phyloP scores from a whole-genome alignment of 2,113 vertebrate species.

The Microtus pennsylvanicus region DNA sequence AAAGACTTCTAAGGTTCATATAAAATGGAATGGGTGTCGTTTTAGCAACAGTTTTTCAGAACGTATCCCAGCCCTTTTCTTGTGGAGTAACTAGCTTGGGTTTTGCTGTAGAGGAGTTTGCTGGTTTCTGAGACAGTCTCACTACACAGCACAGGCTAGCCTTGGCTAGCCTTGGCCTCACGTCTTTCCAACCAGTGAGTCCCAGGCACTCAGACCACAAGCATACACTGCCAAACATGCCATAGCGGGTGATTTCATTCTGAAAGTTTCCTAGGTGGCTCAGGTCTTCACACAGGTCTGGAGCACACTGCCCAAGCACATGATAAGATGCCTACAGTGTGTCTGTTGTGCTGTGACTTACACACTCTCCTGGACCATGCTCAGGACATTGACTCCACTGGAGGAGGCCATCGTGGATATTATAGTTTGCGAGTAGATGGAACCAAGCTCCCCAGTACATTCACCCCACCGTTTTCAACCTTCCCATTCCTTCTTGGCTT shows the following conservation, averaged over 20 bases:
- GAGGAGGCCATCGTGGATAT: not conserved
- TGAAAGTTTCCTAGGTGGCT: not conserved
- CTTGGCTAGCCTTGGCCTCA: not conserved
- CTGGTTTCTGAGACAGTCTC: not conserved
- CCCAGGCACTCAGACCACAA: not conserved
- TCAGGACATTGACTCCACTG: not conserved
- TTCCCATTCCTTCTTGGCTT: not conserved
- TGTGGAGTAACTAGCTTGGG: not conserved
- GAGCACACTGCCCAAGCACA: fast-evolving
- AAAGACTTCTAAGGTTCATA: not conserved
- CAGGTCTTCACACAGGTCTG: not conserved
- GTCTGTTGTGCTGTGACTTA: not conserved
- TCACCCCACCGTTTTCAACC: not conserved
- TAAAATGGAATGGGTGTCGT: not conserved
- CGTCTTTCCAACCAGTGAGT: not conserved
- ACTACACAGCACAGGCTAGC: not conserved
- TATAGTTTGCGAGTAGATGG: not conserved
- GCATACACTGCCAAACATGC: not conserved
- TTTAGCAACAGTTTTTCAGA: not conserved
- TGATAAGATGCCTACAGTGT: no score
- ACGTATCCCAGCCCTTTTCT: not conserved
- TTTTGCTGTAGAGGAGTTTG: not conserved
- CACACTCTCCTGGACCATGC: not conserved
- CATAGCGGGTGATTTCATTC: not conserved
- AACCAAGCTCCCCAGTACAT: not conserved